These are phyloP conservation scores for Digitonthophagus gazella DNA, from an alignment of 2,888 invertebrate genomes.

Conservation along the genomic window DNA sequence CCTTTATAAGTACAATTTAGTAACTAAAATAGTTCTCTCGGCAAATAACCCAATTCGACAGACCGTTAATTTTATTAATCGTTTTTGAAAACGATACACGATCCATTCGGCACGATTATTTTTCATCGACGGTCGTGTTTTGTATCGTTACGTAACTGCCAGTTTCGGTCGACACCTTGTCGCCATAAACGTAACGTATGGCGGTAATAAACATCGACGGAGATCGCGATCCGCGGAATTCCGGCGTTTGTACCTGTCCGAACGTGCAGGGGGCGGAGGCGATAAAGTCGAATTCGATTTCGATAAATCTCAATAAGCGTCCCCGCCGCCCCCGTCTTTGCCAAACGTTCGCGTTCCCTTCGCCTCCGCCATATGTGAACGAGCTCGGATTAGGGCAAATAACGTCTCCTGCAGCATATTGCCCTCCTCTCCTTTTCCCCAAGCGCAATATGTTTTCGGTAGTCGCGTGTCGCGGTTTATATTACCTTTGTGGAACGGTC, in stretches of 20 bases:
- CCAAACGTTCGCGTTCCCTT: background rate
- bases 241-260: background rate
- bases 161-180: background rate
- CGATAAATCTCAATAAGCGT: background rate
- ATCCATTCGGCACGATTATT: background rate
- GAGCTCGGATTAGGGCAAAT: background rate
- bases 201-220: background rate
- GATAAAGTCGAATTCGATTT: background rate
- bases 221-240: background rate
- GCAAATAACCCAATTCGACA: background rate
- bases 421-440: background rate
- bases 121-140: background rate
- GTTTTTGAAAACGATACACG: background rate
- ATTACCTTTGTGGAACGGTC: too few species aligned
- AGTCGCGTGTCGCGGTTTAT: background rate
- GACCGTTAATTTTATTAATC: background rate
- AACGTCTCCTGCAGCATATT: background rate
- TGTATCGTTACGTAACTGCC: background rate
- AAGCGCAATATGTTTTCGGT: background rate
- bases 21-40: too few species aligned
- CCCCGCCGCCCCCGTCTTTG: background rate
- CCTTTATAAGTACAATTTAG: too few species aligned
- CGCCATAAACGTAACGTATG: background rate
- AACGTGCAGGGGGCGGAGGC: background rate
- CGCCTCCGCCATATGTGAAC: background rate